Evolutionary conservation across 2,888 invertebrate species (phyloP).

Genomic region (Bombylius discolor): DNA sequence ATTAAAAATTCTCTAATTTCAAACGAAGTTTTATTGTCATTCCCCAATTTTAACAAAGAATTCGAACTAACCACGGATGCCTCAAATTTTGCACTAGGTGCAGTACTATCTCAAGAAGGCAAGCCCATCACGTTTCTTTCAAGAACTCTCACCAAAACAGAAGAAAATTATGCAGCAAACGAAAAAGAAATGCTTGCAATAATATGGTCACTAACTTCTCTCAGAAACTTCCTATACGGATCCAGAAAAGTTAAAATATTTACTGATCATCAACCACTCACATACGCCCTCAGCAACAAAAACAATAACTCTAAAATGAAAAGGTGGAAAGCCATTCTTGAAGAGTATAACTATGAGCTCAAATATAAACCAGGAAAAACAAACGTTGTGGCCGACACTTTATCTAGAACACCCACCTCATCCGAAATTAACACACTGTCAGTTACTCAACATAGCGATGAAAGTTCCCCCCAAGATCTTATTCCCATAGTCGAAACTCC

Average conservation of each 20-base stretch:
- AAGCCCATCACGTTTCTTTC: slow-evolving; percentile 23
- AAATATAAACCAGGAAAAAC: slow-evolving; percentile 8
- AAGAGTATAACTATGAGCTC: slow-evolving; percentile 11
- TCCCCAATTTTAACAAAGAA: slow-evolving; percentile 8
- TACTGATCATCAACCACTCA: slow-evolving; percentile 15
- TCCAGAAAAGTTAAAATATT: neutral
- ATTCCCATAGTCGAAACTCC: slow-evolving; percentile 5
- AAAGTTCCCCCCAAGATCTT: slow-evolving; percentile 6
- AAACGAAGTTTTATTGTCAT: slow-evolving; percentile 6
- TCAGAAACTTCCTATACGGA: neutral
- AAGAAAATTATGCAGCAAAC: slow-evolving; percentile 22
- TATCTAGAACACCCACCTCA: slow-evolving; percentile 1
- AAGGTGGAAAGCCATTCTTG: slow-evolving; percentile 10
- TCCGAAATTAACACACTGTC: neutral
- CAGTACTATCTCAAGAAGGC: slow-evolving; percentile 20
- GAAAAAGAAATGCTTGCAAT: slow-evolving; percentile 19
- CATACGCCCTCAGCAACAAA: slow-evolving; percentile 15
- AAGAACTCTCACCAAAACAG: slow-evolving; percentile 18
- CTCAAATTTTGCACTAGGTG: slow-evolving; percentile 20
- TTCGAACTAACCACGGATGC: slow-evolving; percentile 23
- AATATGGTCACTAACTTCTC: slow-evolving; percentile 2
- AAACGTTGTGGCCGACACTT: slow-evolving; percentile 10
- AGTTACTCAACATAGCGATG: slow-evolving; percentile 2
- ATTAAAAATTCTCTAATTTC: slow-evolving; percentile 8
- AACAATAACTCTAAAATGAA: slow-evolving; percentile 12